Percentiles rank a stretch among this genome's conserved stretches.
Conservation (phyloP, 2,888 invertebrate genomes). For the Stomorhina lunata region DNA sequence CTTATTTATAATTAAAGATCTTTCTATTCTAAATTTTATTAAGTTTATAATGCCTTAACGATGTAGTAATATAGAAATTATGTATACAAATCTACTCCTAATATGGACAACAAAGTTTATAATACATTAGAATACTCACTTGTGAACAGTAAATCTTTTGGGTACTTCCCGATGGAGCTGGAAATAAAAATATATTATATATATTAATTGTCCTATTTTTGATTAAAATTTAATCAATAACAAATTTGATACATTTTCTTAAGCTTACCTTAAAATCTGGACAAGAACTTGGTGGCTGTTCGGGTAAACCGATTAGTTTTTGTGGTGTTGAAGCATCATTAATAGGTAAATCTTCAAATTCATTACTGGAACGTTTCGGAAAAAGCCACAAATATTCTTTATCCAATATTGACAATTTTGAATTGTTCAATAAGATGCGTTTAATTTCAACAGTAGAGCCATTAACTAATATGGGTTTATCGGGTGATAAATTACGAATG, state of each 20-base stretch:
- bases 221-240: not conserved
- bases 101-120: no score
- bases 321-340: constrained; percentile 66
- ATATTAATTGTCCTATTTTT: not conserved
- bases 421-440: constrained; percentile 73
- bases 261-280: constrained; percentile 74
- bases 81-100: no score
- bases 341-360: constrained; percentile 49
- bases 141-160: constrained; percentile 75
- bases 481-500: constrained; percentile 73
- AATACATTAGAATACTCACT: constrained; percentile 70
- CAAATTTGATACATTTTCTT: no score
- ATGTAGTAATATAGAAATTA: no score
- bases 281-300: constrained; percentile 74
- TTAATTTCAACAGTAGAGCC: constrained; percentile 70
- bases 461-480: constrained; percentile 73
- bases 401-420: constrained; percentile 74
- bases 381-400: constrained; percentile 75
- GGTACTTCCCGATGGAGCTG: constrained; percentile 68
- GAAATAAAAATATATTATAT: constrained; percentile 9
- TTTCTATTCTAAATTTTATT: no score
- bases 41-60: no score
- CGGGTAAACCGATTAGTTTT: constrained; percentile 63
- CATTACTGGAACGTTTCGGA: constrained; percentile 52
- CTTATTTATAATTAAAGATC: no score